Base-by-base conservation (phyloP, 1,140 invertebrate genomes). In the Drosophila truncata region DNA sequence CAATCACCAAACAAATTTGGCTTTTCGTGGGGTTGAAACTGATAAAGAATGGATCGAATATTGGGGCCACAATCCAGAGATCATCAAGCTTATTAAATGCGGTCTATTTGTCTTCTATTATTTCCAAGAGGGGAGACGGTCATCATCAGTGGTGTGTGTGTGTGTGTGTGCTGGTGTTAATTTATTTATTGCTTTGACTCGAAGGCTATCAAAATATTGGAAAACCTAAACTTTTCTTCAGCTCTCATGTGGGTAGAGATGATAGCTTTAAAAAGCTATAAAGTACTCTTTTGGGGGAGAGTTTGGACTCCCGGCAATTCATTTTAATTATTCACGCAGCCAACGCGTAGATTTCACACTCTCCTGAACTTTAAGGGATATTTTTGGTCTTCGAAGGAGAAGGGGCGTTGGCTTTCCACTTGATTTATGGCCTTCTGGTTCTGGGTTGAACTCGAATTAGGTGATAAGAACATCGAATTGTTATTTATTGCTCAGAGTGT, bases 381-480 rank as follows among this genome's bases (percentile, higher is more conserved):
- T 41, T 63, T 23, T 18, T 27, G 31, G 31, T 9, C 31, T 31
- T 39, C 16, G 10, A 14, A 13, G 62, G 78, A 49, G 66, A 25
- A 31, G n/a, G 52, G 41, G 49, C 16, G 25, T 18, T 50, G 0
- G n/a, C 83, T 66, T 84, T 73, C 76, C 64, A 81, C 80, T 90
- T 88, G 85, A 88, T 88, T 88, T 90, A 88, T 90, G 65, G 85
- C 69, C 47, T 44, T n/a, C n/a, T 49, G 64, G 58, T 59, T 88
- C 14, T 25, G 66, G 46, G 47, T 50, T 59, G 57, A 69, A 81
- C 20, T 55, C 33, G 52, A 55, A 55, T 78, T 84, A 78, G 87
- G 84, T 84, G 84, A 88, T 88, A 88, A 88, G 84, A 88, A 88
- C 84, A 87, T 87, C 84, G 84, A 87, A 88, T 88, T 88, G 85